These are phyloP conservation scores for Meteorus colon DNA, from an alignment of 2,888 invertebrate species.

Conservation along the genomic window DNA sequence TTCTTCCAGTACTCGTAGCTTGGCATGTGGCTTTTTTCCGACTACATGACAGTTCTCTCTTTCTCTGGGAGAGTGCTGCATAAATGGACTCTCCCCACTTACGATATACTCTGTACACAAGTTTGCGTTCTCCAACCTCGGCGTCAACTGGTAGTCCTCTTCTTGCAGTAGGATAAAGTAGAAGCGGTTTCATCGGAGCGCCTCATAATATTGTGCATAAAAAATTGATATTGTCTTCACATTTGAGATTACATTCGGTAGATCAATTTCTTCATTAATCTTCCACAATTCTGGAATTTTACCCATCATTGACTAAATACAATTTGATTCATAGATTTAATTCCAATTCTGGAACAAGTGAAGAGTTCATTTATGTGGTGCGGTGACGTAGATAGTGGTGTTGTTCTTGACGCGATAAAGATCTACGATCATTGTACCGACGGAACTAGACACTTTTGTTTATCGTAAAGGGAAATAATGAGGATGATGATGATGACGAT, in stretches of 20 bases:
- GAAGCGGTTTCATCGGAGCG: not conserved
- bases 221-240: too few relatives aligned
- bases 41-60: conserved; percentile 16
- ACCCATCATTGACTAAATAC: too few relatives aligned
- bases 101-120: conserved; percentile 43
- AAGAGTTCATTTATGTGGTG: not conserved
- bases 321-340: too few relatives aligned
- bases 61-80: conserved; percentile 12
- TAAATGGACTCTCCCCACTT: conserved; percentile 25
- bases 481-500: conserved; percentile 25
- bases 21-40: conserved; percentile 48
- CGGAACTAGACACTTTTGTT: not conserved
- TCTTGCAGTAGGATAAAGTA: conserved; percentile 35
- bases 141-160: conserved; percentile 45
- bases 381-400: not conserved
- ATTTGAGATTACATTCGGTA: too few relatives aligned
- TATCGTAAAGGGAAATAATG: not conserved
- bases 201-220: not conserved
- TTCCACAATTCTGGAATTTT: too few relatives aligned
- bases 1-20: not conserved
- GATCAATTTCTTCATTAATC: too few relatives aligned
- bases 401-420: not conserved
- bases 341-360: not conserved
- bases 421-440: not conserved
- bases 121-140: conserved; percentile 42